phyloP scores from a whole-genome alignment of 2,113 vertebrate genomes.

The Lagopus muta region DNA sequence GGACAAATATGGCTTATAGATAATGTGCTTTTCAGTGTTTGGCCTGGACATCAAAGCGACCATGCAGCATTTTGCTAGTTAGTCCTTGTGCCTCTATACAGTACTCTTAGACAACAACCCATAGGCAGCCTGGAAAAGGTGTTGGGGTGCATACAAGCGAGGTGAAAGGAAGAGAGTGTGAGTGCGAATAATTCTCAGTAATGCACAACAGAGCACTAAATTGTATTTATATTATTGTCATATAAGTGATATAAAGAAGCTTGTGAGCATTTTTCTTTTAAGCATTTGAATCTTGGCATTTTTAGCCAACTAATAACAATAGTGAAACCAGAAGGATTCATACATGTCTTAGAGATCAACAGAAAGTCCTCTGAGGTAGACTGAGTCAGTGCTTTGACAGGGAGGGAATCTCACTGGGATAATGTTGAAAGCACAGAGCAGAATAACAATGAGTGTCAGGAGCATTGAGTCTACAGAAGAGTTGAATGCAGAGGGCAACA shows the following conservation, averaged over 20 bases:
- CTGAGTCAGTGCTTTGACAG: conserved; percentile 20
- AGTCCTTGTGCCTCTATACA: neutral
- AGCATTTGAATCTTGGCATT: neutral
- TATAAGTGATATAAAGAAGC: neutral
- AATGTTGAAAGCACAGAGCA: conserved; percentile 19
- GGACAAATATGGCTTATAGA: neutral
- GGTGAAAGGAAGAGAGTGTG: neutral
- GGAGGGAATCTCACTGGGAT: neutral
- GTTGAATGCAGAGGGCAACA: conserved; percentile 37
- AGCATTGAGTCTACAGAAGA: neutral
- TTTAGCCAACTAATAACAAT: neutral
- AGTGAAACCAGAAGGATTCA: neutral
- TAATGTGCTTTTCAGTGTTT: neutral
- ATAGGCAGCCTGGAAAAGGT: neutral
- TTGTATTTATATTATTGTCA: neutral
- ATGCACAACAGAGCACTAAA: neutral
- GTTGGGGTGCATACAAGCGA: neutral
- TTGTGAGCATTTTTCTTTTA: neutral
- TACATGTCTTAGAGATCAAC: neutral
- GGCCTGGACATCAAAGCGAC: neutral
- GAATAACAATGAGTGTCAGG: conserved; percentile 29
- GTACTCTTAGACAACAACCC: neutral
- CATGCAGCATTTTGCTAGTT: neutral
- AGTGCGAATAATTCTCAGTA: neutral
- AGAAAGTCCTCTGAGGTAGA: neutral